phyloP scores from a whole-genome alignment of 2,888 invertebrate species.

The Electrophaes corylata region DNA sequence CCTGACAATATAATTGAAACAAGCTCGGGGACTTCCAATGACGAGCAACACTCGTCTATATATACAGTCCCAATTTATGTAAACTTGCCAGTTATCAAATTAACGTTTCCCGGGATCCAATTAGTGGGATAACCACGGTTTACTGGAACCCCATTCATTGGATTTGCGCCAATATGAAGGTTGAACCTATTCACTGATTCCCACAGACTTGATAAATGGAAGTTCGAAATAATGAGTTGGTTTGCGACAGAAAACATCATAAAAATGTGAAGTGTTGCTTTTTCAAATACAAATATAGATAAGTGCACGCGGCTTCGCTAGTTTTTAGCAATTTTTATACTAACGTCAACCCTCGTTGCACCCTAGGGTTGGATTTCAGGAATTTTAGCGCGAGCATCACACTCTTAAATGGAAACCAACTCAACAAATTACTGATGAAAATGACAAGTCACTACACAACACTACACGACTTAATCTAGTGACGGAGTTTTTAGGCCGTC shows the following conservation, averaged over 20 bases:
- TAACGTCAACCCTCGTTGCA: too few species aligned
- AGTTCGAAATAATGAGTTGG: conserved; percentile 32
- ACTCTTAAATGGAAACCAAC: too few species aligned
- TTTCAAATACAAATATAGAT: not conserved
- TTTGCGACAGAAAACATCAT: conserved; percentile 27
- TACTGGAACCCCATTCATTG: conserved; percentile 51
- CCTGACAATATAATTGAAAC: conserved; percentile 20
- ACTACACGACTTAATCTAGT: too few species aligned
- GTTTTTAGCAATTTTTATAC: too few species aligned
- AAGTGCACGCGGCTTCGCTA: not conserved
- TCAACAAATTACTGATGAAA: too few species aligned
- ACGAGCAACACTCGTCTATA: conserved; percentile 31
- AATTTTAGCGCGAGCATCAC: too few species aligned
- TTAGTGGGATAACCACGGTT: conserved; percentile 53
- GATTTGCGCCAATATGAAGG: conserved; percentile 45
- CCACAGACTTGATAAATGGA: conserved; percentile 31
- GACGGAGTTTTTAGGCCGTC: too few species aligned
- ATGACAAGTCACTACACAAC: too few species aligned
- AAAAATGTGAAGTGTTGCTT: conserved; percentile 8
- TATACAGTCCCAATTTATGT: conserved; percentile 49
- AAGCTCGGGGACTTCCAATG: conserved; percentile 16
- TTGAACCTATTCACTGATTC: conserved; percentile 40
- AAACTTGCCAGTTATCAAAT: conserved; percentile 56
- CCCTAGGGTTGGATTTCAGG: too few species aligned
- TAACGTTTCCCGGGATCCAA: conserved; percentile 57